Evolutionary conservation across 2,797 vertebrate species (phyloP), one percentile per base, ranked within the genome.

Genomic region (Sebastes iracundus): DNA sequence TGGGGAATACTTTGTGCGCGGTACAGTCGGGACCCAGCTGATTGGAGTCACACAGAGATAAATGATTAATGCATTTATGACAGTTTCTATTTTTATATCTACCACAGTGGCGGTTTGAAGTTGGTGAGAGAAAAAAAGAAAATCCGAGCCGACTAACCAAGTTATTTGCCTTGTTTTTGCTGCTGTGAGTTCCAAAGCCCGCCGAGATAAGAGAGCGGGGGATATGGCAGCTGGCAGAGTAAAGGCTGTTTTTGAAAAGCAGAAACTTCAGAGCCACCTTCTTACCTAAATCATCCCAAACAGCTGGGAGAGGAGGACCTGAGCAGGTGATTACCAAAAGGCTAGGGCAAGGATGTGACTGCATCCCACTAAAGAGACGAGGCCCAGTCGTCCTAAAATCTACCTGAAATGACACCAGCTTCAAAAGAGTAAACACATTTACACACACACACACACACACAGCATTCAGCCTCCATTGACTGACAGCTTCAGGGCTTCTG

Each of bases 201-300:
- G 12, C 76, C 11, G 85, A 86, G 90, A 93, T 88, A 74, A 84
- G 80, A 83, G 76, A 80, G 67, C 4, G 55, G 75, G 42, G 84
- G 73, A 87, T 78, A 74, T 72, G 85, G 88, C 93, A 93, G 87
- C 90, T 94, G 90, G 84, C 82, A 80, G 83, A 90, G 78, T 42
- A 81, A 75, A 91, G 72, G 82, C 81, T 90, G 86, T 89, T 90
- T 92, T 85, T 85, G 72, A 88, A 85, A 84, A 79, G 52, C 38
- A 73, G 60, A 87, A 92, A 94, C 91, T 90, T 93, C 90, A 91
- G 87, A 92, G 88, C 55, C 84, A 86, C 82, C 84, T 88, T 88
- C 64, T 78, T 82, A 81, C 79, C 83, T 81, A 87, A 93, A 89
- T 86, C 81, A 80, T 85, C 87, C 90, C 72, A 71, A 82, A 85